phyloP scores from a whole-genome alignment of 1,140 invertebrate species.

The Tribolium castaneum region DNA sequence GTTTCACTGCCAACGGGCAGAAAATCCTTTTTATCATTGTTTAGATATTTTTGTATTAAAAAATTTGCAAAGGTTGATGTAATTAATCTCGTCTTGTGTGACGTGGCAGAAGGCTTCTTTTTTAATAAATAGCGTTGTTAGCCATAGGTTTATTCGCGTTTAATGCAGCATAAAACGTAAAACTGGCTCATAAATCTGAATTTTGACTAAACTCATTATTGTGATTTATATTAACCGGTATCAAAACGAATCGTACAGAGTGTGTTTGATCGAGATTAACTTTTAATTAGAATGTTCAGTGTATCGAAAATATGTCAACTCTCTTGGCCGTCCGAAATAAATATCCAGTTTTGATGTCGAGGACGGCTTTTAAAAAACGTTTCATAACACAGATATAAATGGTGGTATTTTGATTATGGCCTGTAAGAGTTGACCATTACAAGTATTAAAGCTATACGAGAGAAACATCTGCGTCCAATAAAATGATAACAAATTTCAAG shows the following conservation, averaged over 20 bases:
- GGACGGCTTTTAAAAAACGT: not conserved
- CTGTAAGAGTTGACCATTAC: conserved; percentile 14
- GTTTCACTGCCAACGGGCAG: not conserved
- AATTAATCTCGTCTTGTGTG: no score
- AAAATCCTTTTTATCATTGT: not conserved
- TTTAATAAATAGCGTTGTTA: not conserved
- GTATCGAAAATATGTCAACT: conserved; percentile 6
- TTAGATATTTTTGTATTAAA: no score
- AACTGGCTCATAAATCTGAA: conserved; percentile 9
- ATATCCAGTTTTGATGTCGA: conserved; percentile 2
- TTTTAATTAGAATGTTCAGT: conserved; percentile 21
- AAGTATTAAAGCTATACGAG: conserved; percentile 16
- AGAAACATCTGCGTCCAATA: conserved; percentile 18
- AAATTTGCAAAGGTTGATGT: no score
- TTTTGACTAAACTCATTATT: conserved; percentile 19
- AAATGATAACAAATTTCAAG: conserved; percentile 28
- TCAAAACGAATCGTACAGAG: not conserved
- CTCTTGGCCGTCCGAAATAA: not conserved
- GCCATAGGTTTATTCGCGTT: not conserved
- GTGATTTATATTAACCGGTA: conserved; percentile 10
- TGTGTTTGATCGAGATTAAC: conserved; percentile 27
- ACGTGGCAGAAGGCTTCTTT: no score
- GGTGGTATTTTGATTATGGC: conserved; percentile 1
- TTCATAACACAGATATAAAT: conserved; percentile 14
- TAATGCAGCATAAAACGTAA: not conserved